A percentile compares a stretch with the other conserved stretches of the same genome.
These are phyloP conservation scores for Muricea muricata DNA, from an alignment of 92 coral and sea anemone species.

Conservation along the genomic window DNA sequence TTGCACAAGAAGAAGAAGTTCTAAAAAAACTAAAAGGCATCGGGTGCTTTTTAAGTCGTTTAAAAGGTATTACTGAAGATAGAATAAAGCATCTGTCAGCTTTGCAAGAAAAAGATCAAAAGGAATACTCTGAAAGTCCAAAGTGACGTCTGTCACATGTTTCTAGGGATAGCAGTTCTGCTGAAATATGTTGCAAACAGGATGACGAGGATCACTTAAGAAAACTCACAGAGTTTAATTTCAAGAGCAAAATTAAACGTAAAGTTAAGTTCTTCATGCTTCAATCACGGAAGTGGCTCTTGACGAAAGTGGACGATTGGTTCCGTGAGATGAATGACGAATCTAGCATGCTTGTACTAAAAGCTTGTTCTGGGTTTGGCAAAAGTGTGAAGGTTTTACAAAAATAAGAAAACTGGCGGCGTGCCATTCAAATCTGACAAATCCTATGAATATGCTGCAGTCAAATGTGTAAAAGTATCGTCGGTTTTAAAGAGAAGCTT, in stretches of 20 bases:
- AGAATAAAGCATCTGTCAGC: not conserved
- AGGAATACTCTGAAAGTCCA: too few species aligned
- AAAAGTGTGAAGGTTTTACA: slow-evolving; percentile 4
- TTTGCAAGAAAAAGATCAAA: too few species aligned
- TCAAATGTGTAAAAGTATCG: slow-evolving; percentile 61
- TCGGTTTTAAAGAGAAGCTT: slow-evolving; percentile 62
- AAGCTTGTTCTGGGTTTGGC: slow-evolving; percentile 42
- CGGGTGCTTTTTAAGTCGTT: too few species aligned
- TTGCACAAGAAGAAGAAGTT: not conserved
- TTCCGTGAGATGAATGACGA: not conserved
- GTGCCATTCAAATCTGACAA: slow-evolving; percentile 58
- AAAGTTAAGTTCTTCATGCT: not conserved
- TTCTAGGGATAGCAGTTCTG: not conserved
- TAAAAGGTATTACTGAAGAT: not conserved
- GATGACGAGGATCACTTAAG: not conserved
- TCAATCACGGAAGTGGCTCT: not conserved
- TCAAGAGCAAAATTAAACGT: not conserved
- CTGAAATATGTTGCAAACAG: not conserved
- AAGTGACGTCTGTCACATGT: too few species aligned
- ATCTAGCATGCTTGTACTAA: slow-evolving; percentile 10
- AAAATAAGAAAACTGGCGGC: not conserved
- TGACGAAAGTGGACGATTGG: not conserved
- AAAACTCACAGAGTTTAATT: not conserved
- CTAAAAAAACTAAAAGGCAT: not conserved
- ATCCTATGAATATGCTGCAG: slow-evolving; percentile 66